Base-by-base conservation (phyloP, 2,113 vertebrate species). In the Ptilonorhynchus violaceus region DNA sequence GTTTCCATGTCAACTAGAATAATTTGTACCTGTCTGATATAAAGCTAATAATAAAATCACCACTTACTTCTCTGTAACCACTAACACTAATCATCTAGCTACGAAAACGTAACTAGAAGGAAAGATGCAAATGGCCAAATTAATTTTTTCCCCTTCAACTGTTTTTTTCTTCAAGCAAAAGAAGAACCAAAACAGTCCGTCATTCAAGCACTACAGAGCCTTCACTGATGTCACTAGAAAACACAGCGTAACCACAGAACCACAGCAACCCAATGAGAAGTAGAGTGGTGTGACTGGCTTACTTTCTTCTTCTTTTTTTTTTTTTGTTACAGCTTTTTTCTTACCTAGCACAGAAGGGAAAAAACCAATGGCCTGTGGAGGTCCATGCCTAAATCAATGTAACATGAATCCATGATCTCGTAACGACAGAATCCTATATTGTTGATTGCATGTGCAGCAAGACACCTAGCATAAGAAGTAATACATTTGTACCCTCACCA, bases 121-220 rank as follows among this genome's bases (percentile, higher is more conserved):
- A 92, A 97, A 96, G 47, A 94, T 94, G 85, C 75, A 96, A 97
- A 96, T 90, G 33, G 70, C 13, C 55, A 93, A 93, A 83, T 90
- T 62, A 64, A n/a, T 66, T 77, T 93, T 95, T 89, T 46, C 72
- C 88, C 42, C 75, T 77, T 73, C 17, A 30, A 35, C 46, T 94
- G n/a, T 74, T 92, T 93, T 92, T 93, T 67, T 60, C 46, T 86
- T 94, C 46, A 85, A 76, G 37, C 31, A 63, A 58, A 84, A 88
- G 47, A 85, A 77, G 33, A 37, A 94, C 14, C 41, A 85, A 85
- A 94, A 35, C 67, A 89, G 55, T 58, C 41, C 2, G 2, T 92
- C 39, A 39, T 2, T 22, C 33, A 83, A 73, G 60, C 66, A 69
- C 46, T 80, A 62, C 31, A 53, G 77, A 79, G 58, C n/a, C 63